Evolutionary conservation across 2,113 vertebrate genomes (phyloP), one percentile per base, ranked within the genome.

Genomic region (Burhinus oedicnemus): DNA sequence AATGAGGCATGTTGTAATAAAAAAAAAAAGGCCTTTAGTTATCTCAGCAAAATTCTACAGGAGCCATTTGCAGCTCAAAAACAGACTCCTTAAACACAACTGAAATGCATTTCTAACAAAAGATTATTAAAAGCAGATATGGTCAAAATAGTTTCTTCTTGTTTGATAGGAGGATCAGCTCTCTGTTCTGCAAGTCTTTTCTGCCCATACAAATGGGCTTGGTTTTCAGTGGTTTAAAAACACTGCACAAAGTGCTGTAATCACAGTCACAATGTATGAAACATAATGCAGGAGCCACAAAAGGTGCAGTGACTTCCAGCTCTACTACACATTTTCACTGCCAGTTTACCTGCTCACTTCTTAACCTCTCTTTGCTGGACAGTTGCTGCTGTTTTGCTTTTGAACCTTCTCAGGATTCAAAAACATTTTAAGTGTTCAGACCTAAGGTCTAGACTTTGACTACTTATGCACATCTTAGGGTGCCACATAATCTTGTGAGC

Each of bases 101-200:
- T 71, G 78, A 95, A 97, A 90, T 47, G 51, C 15, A 82, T 78
- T 89, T 91, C 87, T 89, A 94, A 91, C 81, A 87, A 97, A 91
- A 36, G 5, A 44, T 75, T 82, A 95, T 86, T 95, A 84, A 83
- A 97, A 92, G 61, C 86, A 83, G 20, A 70, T 86, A 96, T 12
- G 45, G 17, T 83, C 21, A 45, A 60, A 78, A 38, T 40, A 22
- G 6, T 68, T 92, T 65, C 29, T 25, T 45, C 61, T 15, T 18
- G 22, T 55, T 57, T 57, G 38, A 65, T 45, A 70, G 19, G 15
- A 58, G 44, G 47, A 92, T 78, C 85, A 83, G 47, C 22, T 83
- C 49, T 83, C 61, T 52, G 45, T 45, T 84, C 71, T 45, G 25
- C 47, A 86, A 25, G 21, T 38, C 34, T 72, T 38, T 58, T 57